A percentile compares a stretch with the other conserved stretches of the same genome.
These are phyloP conservation scores for Trichopoda pennipes DNA, from an alignment of 2,888 invertebrate species.

Conservation along the genomic window DNA sequence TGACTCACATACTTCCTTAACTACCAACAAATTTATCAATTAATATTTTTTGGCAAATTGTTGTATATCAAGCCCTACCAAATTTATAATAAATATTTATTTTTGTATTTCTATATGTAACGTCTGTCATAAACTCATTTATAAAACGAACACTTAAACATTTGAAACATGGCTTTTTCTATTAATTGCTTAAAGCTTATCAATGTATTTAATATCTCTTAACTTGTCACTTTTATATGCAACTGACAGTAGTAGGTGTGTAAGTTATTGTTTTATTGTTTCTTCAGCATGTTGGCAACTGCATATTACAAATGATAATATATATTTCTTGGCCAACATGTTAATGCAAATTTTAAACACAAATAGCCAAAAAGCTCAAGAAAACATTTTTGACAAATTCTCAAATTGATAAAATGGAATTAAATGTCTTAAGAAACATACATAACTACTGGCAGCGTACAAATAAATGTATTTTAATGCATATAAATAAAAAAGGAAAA, in stretches of 20 bases:
- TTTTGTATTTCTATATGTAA: slow-evolving; percentile 17
- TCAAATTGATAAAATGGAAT: slow-evolving; percentile 53
- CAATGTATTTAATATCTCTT: slow-evolving; percentile 66
- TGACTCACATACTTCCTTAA: too few species aligned
- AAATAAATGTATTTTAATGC: background rate
- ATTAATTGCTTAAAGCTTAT: slow-evolving; percentile 66
- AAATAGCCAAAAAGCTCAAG: slow-evolving; percentile 19
- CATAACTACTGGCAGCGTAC: background rate
- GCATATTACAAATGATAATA: slow-evolving; percentile 33
- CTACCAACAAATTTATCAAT: background rate
- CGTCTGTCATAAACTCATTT: slow-evolving; percentile 62
- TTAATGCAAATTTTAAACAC: slow-evolving; percentile 64
- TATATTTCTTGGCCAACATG: slow-evolving; percentile 26
- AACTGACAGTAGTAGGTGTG: slow-evolving; percentile 68
- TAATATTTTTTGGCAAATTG: background rate
- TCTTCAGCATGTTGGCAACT: slow-evolving; percentile 29
- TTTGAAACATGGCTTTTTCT: slow-evolving; percentile 62
- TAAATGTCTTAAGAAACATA: slow-evolving; percentile 50
- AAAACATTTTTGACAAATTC: slow-evolving; percentile 65
- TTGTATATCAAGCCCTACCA: too few species aligned
- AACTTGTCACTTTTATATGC: slow-evolving; percentile 59
- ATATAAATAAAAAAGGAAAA: background rate
- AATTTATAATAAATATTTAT: background rate
- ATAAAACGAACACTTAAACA: slow-evolving; percentile 52
- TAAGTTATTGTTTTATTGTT: slow-evolving; percentile 40